These are phyloP conservation scores for Apamea crenata DNA, from an alignment of 2,888 invertebrate genomes.

Conservation along the genomic window DNA sequence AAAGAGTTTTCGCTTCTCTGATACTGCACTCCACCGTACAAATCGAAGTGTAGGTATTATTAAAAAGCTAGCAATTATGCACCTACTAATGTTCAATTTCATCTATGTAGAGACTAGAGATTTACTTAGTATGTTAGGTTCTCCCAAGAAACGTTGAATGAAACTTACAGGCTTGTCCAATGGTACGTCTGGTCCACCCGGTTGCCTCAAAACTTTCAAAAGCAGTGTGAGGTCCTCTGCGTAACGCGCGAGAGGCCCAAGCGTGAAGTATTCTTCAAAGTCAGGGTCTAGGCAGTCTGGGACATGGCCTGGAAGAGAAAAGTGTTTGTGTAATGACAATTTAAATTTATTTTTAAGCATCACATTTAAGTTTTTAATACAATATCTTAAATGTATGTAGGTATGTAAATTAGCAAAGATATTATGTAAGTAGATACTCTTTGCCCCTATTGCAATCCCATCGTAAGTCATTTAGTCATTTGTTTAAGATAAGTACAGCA, in stretches of 20 bases:
- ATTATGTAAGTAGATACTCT: background rate
- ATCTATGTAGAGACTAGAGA: background rate
- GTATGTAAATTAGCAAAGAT: background rate
- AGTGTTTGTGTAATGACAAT: background rate
- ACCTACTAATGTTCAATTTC: background rate
- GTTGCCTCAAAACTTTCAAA: conserved; percentile 92
- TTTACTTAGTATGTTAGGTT: background rate
- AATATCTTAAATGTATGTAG: too few relatives aligned
- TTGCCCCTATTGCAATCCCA: background rate
- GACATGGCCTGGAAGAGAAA: conserved; percentile 89
- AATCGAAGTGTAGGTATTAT: background rate
- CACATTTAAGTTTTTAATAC: background rate
- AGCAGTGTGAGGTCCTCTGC: conserved; percentile 95
- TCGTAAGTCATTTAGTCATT: too few relatives aligned
- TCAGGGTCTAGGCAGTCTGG: conserved; percentile 91
- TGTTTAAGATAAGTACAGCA: too few relatives aligned
- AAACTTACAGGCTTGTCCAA: conserved; percentile 84
- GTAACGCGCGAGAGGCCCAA: conserved; percentile 97
- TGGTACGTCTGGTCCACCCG: conserved; percentile 82
- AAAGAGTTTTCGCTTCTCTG: background rate
- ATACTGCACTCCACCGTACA: background rate
- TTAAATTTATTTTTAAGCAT: background rate
- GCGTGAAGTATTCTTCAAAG: conserved; percentile 93
- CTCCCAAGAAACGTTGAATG: background rate
- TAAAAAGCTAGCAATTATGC: background rate